Percentiles rank a stretch among this genome's conserved stretches.
phyloP scores from a whole-genome alignment of 2,888 invertebrate genomes.

The Phengaris arion region DNA sequence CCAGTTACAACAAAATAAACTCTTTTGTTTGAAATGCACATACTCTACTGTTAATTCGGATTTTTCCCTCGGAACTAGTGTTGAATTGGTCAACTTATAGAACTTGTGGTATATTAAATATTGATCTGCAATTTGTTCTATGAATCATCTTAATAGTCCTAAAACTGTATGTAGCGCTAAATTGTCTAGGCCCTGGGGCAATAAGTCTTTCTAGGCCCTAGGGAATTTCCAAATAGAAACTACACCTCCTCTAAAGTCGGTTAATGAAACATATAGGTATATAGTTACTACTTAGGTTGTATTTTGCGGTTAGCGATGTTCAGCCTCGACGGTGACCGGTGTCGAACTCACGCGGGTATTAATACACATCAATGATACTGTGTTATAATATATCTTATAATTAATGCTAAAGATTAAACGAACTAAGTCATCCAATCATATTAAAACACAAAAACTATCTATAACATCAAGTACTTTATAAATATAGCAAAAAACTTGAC shows the following conservation, averaged over 20 bases:
- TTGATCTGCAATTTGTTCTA: too few species aligned
- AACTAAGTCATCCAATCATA: background rate
- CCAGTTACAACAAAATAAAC: too few species aligned
- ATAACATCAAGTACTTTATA: background rate
- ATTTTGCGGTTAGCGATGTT: conserved; percentile 36
- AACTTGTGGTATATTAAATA: too few species aligned
- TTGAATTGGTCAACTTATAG: too few species aligned
- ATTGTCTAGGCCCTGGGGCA: background rate
- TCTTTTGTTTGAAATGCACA: too few species aligned
- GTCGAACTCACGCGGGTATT: conserved; percentile 45
- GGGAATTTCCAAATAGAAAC: background rate
- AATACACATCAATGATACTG: background rate
- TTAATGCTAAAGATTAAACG: background rate
- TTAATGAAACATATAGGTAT: background rate
- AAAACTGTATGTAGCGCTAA: background rate
- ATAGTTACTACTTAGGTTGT: conserved; percentile 33
- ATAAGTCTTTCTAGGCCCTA: too few species aligned
- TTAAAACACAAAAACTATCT: background rate
- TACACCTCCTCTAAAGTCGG: background rate
- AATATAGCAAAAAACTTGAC: background rate
- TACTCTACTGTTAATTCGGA: too few species aligned
- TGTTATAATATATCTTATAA: background rate
- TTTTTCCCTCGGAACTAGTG: too few species aligned
- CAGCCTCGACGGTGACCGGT: conserved; percentile 46
- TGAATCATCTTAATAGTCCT: background rate